Evolutionary conservation across 37 sponge, comb jelly and placozoan species (phyloP), one percentile per base, ranked within the genome.

Genomic region (Tethya wilhelma): DNA sequence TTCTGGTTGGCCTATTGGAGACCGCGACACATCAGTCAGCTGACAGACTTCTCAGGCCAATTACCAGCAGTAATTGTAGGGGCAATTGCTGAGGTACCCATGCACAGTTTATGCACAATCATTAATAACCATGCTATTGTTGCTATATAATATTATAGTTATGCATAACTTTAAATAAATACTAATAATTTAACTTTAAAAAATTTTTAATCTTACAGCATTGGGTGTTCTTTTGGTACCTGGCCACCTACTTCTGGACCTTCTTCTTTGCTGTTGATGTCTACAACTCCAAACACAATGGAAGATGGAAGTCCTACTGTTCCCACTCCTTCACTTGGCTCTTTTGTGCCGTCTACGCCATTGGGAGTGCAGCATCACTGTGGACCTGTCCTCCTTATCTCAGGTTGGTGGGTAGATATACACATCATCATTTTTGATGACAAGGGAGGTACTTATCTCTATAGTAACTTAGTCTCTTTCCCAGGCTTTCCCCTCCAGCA

Each of bases 261-360:
- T 79, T 86, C 74, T 86, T 86, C 74, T 86, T 79, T 79, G 87
- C 80, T 43, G 87, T 79, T 33, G 87, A 86, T 64, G 66, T 86
- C 20, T 86, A 86, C 67, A 86, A 76, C 71, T 71, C 87, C 36
- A 86, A 79, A 66, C 56, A 79, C 56, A 53, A 73, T 1, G 87
- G 87, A 41, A 71, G 26, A 42, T 86, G 87, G 87, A 63, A 64
- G 49, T 59, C 74, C 12, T 73, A 19, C 8, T 67, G 59, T 23
- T 87, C 80, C 28, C 87, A 74, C 34, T 60, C 23, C 57, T 43
- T 86, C 30, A 86, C 80, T 37, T 86, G 80, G 87, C 7, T 44
- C 31, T 86, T 78, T 58, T 86, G 73, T 44, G 0, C 29, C 38
- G 14, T 74, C 39, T 83, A 42, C 31, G 39, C 64, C 17, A 38